Evolutionary conservation across 2,888 invertebrate species (phyloP), one percentile per base, ranked within the genome.

Genomic region (Pyrocoelia pectoralis): DNA sequence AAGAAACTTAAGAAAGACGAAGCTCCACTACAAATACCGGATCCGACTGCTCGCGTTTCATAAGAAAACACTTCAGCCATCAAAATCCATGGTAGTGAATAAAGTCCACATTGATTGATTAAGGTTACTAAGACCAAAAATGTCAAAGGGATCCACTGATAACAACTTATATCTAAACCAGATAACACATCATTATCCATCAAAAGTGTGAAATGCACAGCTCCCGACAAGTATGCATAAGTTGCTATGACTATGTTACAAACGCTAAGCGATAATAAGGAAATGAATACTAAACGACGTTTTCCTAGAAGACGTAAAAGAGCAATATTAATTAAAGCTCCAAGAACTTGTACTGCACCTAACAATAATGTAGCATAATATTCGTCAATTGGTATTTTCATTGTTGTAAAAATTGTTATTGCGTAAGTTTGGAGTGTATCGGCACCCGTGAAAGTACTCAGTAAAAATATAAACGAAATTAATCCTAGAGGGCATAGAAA

Each of bases 41-140:
- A 89, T 0, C 90, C 92, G 0, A 86, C 86, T 1, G 91, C 87
- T 15, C 93, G 83, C 0, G 89, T 88, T 64, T 87, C 86, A 0
- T 87, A 85, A 19, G 89, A 87, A 74, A 86, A 91, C 64, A 92
- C 89, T 82, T 94, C 93, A 6, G 92, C 92, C 33, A 91, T 89
- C 9, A 93, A 82, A 66, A 94, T 87, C 93, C 93, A 94, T 0
- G 93, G 92, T 46, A 94, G 79, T 65, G 90, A 80, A 55, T 91
- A 83, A 48, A 93, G 89, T 0, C 89, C 88, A 1, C 87, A 81
- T 73, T 92, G 90, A 0, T 90, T 86, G 46, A 91, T 80, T 70
- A 92, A 87, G 0, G 92, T 91, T 4, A 89, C 82, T 1, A 85
- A 77, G 70, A 92, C 84, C 13, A 93, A 79, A 0, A 90, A 82